phyloP scores from a whole-genome alignment of 1,140 invertebrate genomes.

The Probaryconus sp. region DNA sequence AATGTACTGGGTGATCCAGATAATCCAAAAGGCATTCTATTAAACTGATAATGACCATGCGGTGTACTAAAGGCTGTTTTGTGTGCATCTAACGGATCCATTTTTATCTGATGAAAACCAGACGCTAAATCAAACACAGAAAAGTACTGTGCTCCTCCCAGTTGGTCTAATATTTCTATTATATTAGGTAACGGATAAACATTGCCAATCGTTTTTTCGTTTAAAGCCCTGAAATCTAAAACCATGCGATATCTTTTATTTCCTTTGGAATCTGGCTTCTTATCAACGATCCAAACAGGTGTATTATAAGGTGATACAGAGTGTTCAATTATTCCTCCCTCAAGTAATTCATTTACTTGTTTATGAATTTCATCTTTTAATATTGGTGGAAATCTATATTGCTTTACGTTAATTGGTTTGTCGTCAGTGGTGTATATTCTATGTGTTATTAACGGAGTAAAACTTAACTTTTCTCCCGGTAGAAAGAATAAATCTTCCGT shows the following conservation, averaged over 20 bases:
- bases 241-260: constrained; percentile 7
- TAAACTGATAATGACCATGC: neutral
- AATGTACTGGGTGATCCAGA: too few species aligned
- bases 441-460: too few species aligned
- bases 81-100: neutral
- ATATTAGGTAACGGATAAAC: constrained; percentile 4
- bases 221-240: constrained; percentile 7
- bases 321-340: constrained; percentile 5
- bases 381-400: constrained; percentile 4
- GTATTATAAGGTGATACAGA: too few species aligned
- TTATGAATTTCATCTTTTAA: constrained; percentile 9
- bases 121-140: constrained; percentile 3
- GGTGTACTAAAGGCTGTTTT: constrained; percentile 4
- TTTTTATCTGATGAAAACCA: constrained; percentile 13
- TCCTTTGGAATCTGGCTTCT: constrained; percentile 7
- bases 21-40: too few species aligned
- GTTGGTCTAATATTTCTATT: neutral
- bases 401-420: constrained; percentile 1
- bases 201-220: constrained; percentile 3
- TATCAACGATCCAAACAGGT: too few species aligned
- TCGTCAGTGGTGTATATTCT: too few species aligned
- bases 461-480: too few species aligned
- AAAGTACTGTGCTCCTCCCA: constrained; percentile 7
- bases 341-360: constrained; percentile 3
- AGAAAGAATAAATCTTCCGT: too few species aligned